Percentiles rank a stretch among this genome's conserved stretches.
phyloP scores from a whole-genome alignment of 2,888 invertebrate genomes.

The Ichneumoninae sp. region DNA sequence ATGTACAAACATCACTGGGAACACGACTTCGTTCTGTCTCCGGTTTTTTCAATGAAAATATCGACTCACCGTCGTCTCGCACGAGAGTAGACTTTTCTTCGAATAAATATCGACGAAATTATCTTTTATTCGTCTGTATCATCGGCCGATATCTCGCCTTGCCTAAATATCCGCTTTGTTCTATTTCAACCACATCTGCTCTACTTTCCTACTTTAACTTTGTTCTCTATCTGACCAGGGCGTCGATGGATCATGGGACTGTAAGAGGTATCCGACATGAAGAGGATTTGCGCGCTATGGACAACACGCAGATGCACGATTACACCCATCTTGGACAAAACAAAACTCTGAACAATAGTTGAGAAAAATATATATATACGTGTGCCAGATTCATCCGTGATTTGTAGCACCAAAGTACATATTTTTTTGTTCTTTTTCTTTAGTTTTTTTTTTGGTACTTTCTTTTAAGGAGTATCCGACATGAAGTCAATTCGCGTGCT shows the following conservation, averaged over 20 bases:
- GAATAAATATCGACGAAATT: neutral
- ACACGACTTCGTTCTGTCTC: constrained; percentile 43
- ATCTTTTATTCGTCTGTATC: neutral
- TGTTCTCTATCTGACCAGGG: constrained; percentile 29
- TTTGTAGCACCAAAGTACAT: too few species aligned
- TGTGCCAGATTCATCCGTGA: too few species aligned
- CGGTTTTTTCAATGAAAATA: constrained; percentile 13
- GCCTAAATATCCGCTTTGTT: constrained; percentile 1
- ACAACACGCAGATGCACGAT: constrained; percentile 29
- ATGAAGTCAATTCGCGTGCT: constrained; percentile 39
- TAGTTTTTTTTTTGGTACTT: too few species aligned
- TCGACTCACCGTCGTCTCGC: constrained; percentile 1
- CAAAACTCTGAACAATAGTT: constrained; percentile 20
- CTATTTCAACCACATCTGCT: neutral
- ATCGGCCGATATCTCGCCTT: neutral
- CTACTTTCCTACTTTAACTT: constrained; percentile 1
- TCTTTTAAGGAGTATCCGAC: constrained; percentile 46
- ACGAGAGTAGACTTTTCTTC: too few species aligned
- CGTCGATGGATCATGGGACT: constrained; percentile 58
- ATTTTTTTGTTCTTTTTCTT: too few species aligned
- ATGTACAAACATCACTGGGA: constrained; percentile 42
- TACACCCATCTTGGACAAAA: neutral
- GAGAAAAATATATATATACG: neutral
- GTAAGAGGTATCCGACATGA: constrained; percentile 63
- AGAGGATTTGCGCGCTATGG: constrained; percentile 10